Base-by-base conservation (phyloP, 2,113 vertebrate genomes). In the Amphilophus citrinellus region DNA sequence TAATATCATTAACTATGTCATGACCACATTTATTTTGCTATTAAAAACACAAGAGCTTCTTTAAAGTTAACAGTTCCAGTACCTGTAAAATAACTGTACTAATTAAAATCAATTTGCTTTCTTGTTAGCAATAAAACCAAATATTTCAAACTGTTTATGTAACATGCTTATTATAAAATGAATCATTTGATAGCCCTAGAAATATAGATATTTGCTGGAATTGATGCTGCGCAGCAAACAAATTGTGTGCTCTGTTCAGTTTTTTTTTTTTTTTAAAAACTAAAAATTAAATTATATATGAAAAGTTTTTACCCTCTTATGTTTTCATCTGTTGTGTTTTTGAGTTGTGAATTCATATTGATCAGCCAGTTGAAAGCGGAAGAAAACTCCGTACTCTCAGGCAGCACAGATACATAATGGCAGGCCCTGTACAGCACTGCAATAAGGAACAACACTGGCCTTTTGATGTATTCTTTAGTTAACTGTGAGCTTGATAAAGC, bases 301-400 rank as follows among this genome's bases (percentile, higher is more conserved):
- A 76, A 37, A 9, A 32, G n/a, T 76, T 62, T 47, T 79, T 42
- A 37, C n/a, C 10, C 11, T 53, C 66, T 88, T 39, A 66, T 83
- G 62, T 68, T 84, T 76, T 79, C 30, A 17, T 82, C 60, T 83
- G 37, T 80, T 82, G 61, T 77, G 37, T 18, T 60, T 17, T 77
- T 76, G 86, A 76, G 80, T 82, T 59, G 27, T 73, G 27, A 56
- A 73, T 73, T 73, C 47, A 35, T 56, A 73, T 56, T 56, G 68
- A 73, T 73, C 27, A 6, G 2, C 47, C 68, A 35, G 47, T 73
- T 30, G 6, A 73, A 73, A 73, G 47, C 47, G 32, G 47, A 73
- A n/a, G 68, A 35, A 71, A 53, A 32, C 27, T 56, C 68, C 20
- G 6, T 5, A 53, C 30, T 73, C 2, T n/a, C 68, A 73, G 47